Conservation (phyloP, 92 coral and sea anemone species). For the Hydrozoanthus gracilis region DNA sequence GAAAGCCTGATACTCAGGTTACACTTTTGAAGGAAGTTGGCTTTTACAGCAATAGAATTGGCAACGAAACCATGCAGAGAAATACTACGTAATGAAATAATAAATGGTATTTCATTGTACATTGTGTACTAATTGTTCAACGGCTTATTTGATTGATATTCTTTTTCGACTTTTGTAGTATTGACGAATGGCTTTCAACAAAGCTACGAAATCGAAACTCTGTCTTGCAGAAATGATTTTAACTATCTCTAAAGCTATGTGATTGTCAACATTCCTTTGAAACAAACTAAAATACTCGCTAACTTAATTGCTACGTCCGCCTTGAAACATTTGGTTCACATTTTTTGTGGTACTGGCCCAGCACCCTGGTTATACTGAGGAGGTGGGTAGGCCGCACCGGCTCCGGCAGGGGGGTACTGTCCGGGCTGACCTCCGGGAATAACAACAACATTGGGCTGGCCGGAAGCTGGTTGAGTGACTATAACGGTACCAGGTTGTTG, state of each 20-base stretch:
- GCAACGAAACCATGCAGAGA: too few relatives aligned
- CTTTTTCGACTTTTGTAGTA: too few relatives aligned
- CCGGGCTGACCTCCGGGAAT: slow-evolving; percentile 30
- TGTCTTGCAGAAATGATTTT: not conserved
- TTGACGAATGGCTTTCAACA: too few relatives aligned
- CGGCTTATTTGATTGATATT: too few relatives aligned
- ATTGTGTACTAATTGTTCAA: too few relatives aligned
- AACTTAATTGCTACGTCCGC: not conserved
- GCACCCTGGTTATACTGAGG: slow-evolving; percentile 21
- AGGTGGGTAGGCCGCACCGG: not conserved
- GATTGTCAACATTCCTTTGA: not conserved
- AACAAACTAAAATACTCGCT: not conserved
- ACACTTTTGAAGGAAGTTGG: too few relatives aligned
- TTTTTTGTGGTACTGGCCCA: slow-evolving; percentile 32
- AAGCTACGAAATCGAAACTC: too few relatives aligned
- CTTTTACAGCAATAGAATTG: too few relatives aligned
- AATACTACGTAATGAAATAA: too few relatives aligned
- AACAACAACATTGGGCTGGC: slow-evolving; percentile 30
- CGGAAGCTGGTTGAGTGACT: slow-evolving; percentile 16
- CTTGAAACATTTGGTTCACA: not conserved
- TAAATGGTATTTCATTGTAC: too few relatives aligned
- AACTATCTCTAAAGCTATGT: not conserved
- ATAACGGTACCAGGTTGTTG: slow-evolving; percentile 42
- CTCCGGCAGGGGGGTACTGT: slow-evolving; percentile 24
- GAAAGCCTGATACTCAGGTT: too few relatives aligned